Conservation (phyloP, 1,140 invertebrate species). For the Tenebrio molitor region DNA sequence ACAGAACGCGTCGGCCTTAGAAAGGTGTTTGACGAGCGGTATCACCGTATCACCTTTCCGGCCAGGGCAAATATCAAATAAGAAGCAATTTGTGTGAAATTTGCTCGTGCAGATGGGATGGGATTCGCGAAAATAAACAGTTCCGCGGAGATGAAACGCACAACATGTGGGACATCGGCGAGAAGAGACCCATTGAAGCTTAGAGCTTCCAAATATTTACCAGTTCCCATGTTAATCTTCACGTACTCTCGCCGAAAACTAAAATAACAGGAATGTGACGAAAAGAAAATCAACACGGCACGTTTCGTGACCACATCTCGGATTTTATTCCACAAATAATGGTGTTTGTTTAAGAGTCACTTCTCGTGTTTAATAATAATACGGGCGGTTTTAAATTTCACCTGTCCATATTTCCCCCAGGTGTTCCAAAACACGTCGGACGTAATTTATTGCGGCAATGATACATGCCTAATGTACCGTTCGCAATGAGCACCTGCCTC, state of each 20-base stretch:
- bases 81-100: conserved; percentile 18
- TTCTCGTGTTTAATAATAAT: conserved; percentile 40
- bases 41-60: too few species aligned
- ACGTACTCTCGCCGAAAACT: conserved; percentile 30
- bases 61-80: conserved; percentile 28
- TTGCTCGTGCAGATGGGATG: conserved; percentile 17
- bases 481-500: conserved; percentile 31
- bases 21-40: too few species aligned
- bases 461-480: conserved; percentile 17
- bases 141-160: conserved; percentile 10
- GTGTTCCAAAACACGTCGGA: conserved; percentile 46
- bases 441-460: conserved; percentile 42
- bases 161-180: conserved; percentile 24
- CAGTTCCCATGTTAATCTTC: conserved; percentile 29
- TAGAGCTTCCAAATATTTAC: conserved; percentile 45
- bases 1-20: too few species aligned
- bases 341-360: conserved; percentile 39
- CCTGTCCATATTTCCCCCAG: conserved; percentile 45
- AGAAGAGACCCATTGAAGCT: conserved; percentile 39
- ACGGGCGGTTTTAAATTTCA: conserved; percentile 44
- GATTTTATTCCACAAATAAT: conserved; percentile 40
- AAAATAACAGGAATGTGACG: conserved; percentile 48
- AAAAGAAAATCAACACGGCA: conserved; percentile 47
- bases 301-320: conserved; percentile 42
- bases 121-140: conserved; percentile 22